Percentiles rank a stretch among this genome's conserved stretches.
Conservation (phyloP, 2,113 vertebrate genomes). For the Sylvicapra grimmia region DNA sequence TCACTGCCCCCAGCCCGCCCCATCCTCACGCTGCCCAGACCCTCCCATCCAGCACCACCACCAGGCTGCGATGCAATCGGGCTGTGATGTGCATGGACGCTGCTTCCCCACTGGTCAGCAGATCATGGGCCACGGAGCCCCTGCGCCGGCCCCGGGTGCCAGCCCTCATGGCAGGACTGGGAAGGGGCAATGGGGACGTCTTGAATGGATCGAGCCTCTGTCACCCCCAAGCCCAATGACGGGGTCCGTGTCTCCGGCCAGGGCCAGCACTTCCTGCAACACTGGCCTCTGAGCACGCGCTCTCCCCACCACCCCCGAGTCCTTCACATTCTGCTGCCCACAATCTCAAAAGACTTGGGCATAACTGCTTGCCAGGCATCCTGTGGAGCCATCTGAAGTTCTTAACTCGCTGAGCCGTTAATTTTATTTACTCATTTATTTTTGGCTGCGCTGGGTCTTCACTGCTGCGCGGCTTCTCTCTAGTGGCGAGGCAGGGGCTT, state of each 20-base stretch:
- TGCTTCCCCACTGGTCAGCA: neutral
- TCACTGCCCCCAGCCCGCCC: neutral
- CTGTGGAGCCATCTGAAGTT: too few relatives aligned
- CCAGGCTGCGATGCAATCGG: accelerated
- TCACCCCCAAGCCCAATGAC: neutral
- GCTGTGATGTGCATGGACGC: accelerated
- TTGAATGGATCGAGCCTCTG: accelerated
- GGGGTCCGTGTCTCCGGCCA: neutral
- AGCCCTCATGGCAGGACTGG: neutral
- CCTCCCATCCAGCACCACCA: neutral
- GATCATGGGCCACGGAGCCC: neutral
- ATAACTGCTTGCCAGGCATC: neutral
- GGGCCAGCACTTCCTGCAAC: neutral
- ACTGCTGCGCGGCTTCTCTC: neutral
- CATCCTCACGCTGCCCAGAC: accelerated
- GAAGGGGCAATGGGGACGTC: accelerated
- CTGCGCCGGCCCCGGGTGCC: neutral
- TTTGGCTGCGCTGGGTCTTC: neutral
- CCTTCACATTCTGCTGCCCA: neutral
- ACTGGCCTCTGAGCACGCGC: neutral
- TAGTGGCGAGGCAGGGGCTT: neutral
- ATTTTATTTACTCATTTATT: neutral
- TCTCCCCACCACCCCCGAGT: neutral
- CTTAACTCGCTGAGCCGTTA: neutral
- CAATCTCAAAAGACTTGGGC: too few relatives aligned